These are phyloP conservation scores for Parnassius mnemosyne DNA, from an alignment of 2,888 invertebrate species.

Conservation along the genomic window DNA sequence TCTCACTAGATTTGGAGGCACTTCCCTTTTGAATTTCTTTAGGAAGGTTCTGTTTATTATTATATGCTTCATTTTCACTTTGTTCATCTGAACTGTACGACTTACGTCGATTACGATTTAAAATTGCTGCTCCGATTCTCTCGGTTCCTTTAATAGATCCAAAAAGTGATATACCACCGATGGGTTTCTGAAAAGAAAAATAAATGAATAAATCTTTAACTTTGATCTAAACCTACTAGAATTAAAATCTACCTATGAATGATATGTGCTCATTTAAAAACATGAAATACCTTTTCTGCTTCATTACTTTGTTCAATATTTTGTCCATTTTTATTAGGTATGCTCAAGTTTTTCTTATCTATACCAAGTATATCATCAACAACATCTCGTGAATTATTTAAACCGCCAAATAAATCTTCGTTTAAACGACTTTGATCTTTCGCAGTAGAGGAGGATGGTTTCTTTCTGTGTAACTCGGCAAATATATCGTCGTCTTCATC, in stretches of 20 bases:
- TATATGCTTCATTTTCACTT: conserved; percentile 31
- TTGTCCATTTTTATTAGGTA: conserved; percentile 1
- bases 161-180: conserved; percentile 81
- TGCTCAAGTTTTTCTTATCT: conserved; percentile 13
- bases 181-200: conserved; percentile 77
- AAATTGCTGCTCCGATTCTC: conserved; percentile 67
- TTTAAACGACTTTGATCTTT: conserved; percentile 32
- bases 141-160: conserved; percentile 64
- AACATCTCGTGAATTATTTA: conserved; percentile 8
- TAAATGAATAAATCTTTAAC: neutral
- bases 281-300: conserved; percentile 20
- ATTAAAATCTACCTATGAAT: neutral
- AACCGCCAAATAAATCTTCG: conserved; percentile 46
- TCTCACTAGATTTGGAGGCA: neutral
- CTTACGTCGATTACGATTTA: conserved; percentile 56
- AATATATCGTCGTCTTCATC: conserved; percentile 58
- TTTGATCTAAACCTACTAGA: neutral
- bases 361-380: conserved; percentile 16
- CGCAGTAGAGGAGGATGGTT: conserved; percentile 36
- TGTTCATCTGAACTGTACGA: conserved; percentile 55
- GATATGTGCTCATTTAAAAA: neutral
- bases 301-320: conserved; percentile 4
- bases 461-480: conserved; percentile 51
- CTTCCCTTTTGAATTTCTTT: neutral
- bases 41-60: neutral